Evolutionary conservation across 2,888 invertebrate genomes (phyloP).

Genomic region (Tetragnatha montana): DNA sequence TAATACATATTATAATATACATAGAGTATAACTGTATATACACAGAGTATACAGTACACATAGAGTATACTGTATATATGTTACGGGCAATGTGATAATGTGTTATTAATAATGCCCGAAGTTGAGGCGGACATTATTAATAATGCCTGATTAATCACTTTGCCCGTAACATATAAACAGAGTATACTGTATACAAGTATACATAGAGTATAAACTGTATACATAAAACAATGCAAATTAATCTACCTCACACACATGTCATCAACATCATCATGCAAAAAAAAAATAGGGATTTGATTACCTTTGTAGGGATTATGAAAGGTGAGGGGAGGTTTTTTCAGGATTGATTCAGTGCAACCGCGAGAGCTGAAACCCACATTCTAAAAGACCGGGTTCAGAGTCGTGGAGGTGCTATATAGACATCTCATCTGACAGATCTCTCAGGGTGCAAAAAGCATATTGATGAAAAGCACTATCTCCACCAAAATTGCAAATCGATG

Average conservation of each 20-base stretch:
- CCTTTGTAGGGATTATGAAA: not conserved
- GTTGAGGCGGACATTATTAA: too few species aligned
- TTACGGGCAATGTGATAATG: too few species aligned
- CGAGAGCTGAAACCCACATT: conserved; percentile 9
- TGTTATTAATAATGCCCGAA: too few species aligned
- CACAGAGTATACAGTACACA: too few species aligned
- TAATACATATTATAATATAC: not conserved
- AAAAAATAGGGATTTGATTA: not conserved
- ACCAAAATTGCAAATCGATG: too few species aligned
- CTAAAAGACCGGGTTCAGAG: conserved; percentile 40
- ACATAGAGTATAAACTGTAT: not conserved
- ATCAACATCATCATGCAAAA: not conserved
- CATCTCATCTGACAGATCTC: conserved; percentile 17
- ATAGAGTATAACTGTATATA: not conserved
- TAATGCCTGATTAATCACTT: too few species aligned
- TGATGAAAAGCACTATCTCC: not conserved
- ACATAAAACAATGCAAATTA: not conserved
- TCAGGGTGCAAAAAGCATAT: conserved; percentile 18
- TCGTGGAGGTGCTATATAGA: too few species aligned
- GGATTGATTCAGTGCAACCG: not conserved
- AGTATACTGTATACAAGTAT: not conserved
- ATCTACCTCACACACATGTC: not conserved
- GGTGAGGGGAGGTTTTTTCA: not conserved
- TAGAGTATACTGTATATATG: not conserved
- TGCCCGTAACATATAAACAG: too few species aligned